phyloP scores from a whole-genome alignment of 2,797 vertebrate species.

The Sebastolobus alascanus region DNA sequence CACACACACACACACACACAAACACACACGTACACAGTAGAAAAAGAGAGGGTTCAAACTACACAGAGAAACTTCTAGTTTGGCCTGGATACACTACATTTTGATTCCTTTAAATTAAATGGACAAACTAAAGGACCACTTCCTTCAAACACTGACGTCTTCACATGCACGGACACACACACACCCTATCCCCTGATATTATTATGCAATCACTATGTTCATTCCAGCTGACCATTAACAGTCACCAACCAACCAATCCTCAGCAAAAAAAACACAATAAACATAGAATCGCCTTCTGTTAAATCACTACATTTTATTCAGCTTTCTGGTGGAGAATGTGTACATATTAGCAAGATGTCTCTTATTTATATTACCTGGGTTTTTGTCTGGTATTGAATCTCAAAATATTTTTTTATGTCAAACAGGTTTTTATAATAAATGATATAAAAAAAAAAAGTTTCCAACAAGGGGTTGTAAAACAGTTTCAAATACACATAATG shows the following conservation, averaged over 20 bases:
- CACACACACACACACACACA: slow-evolving; percentile 15
- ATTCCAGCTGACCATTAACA: background rate
- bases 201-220: background rate
- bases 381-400: background rate
- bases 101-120: background rate
- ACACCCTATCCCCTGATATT: background rate
- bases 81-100: background rate
- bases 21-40: background rate
- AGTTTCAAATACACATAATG: background rate
- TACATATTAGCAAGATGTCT: slow-evolving; percentile 19
- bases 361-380: background rate
- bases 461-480: background rate
- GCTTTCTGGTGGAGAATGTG: slow-evolving; percentile 11
- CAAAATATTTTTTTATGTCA: background rate
- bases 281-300: slow-evolving; percentile 13
- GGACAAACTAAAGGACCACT: background rate
- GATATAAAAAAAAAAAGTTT: background rate
- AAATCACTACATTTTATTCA: slow-evolving; percentile 61
- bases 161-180: background rate
- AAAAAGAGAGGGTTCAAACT: slow-evolving; percentile 39
- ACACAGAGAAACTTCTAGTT: background rate
- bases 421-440: background rate
- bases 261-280: slow-evolving; percentile 41
- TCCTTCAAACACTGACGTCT: background rate
- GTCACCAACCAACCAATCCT: background rate